These are phyloP conservation scores for Semibalanus balanoides DNA, from an alignment of 1,140 invertebrate genomes.

Conservation along the genomic window DNA sequence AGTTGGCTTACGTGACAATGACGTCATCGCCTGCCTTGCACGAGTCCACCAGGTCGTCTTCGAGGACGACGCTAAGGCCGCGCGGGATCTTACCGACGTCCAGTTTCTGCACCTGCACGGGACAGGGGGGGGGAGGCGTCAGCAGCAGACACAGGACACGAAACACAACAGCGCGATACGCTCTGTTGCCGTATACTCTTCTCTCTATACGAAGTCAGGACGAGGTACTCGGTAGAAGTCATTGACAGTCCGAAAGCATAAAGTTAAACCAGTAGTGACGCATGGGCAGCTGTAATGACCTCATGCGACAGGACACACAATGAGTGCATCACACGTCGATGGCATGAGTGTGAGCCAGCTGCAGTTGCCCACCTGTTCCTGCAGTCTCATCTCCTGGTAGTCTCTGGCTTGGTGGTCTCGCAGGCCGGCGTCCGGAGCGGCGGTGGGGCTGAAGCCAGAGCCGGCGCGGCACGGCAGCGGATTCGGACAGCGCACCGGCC, in stretches of 20 bases:
- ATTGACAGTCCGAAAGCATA: no score
- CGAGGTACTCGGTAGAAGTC: no score
- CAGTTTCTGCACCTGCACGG: slow-evolving; percentile 54
- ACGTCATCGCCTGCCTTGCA: slow-evolving; percentile 83
- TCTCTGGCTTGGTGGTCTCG: slow-evolving; percentile 56
- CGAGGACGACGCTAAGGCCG: slow-evolving; percentile 61
- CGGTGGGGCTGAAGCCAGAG: slow-evolving; percentile 32
- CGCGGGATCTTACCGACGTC: slow-evolving; percentile 54
- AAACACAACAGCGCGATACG: no score
- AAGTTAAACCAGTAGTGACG: no score
- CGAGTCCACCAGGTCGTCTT: slow-evolving; percentile 72
- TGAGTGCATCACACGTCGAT: no score
- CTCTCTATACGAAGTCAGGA: no score
- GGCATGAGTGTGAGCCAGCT: background rate
- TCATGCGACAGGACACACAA: no score
- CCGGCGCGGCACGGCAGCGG: slow-evolving; percentile 38
- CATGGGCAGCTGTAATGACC: no score
- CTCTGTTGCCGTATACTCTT: no score
- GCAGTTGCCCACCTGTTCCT: slow-evolving; percentile 32
- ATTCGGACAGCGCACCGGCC: slow-evolving; percentile 45
- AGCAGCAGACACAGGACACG: no score
- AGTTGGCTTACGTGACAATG: slow-evolving; percentile 57
- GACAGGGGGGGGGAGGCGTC: no score
- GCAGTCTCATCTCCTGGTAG: slow-evolving; percentile 81
- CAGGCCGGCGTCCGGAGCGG: slow-evolving; percentile 32